Percentiles rank a stretch among this genome's conserved stretches.
Conservation (phyloP, 1,140 invertebrate species). For the Achroia grisella region DNA sequence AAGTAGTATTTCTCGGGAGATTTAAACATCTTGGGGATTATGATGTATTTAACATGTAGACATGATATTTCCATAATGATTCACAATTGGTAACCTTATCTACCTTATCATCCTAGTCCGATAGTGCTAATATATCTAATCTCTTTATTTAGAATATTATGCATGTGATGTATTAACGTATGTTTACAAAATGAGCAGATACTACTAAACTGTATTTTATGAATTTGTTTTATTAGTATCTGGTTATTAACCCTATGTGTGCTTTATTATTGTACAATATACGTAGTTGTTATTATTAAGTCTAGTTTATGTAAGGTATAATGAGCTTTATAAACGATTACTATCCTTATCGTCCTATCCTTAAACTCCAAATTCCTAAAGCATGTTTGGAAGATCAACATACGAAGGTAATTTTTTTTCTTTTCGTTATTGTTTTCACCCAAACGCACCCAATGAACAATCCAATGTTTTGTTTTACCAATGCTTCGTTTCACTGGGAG, state of each 20-base stretch:
- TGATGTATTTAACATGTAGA: too few species aligned
- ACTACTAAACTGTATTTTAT: too few species aligned
- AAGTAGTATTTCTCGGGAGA: too few species aligned
- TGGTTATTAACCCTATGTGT: background rate
- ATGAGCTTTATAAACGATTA: slow-evolving; percentile 31
- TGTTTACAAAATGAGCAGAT: too few species aligned
- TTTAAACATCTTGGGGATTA: too few species aligned
- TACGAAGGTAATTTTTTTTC: slow-evolving; percentile 53
- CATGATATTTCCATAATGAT: too few species aligned
- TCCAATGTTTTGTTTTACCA: slow-evolving; percentile 15
- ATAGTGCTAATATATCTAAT: too few species aligned
- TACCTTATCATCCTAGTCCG: too few species aligned
- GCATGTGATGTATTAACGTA: too few species aligned
- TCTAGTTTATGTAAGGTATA: slow-evolving; percentile 3
- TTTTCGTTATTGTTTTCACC: slow-evolving; percentile 17
- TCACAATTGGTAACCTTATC: too few species aligned
- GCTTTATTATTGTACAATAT: slow-evolving; percentile 1
- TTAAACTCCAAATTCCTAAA: slow-evolving; percentile 32
- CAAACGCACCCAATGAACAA: slow-evolving; percentile 7
- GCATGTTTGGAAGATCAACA: slow-evolving; percentile 60
- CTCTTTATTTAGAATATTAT: too few species aligned
- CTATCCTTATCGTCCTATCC: slow-evolving; percentile 27
- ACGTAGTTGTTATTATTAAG: slow-evolving; percentile 1
- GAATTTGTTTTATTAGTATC: too few species aligned
- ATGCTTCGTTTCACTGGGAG: slow-evolving; percentile 14